Conservation (phyloP, 2,888 invertebrate species). For the Clusia tigrina region DNA sequence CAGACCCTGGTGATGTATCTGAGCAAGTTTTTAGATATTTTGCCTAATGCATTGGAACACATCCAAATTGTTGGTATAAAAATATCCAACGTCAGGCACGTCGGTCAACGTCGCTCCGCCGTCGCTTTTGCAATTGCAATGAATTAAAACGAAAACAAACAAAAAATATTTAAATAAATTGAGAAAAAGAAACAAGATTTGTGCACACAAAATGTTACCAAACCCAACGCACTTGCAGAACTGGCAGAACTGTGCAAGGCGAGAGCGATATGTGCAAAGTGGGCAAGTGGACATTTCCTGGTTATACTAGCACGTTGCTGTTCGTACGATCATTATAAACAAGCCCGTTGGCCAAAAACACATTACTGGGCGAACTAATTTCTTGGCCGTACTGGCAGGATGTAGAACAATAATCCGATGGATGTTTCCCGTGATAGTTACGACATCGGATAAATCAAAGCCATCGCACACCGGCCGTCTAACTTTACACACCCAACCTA, state of each 20-base stretch:
- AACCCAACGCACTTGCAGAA: not conserved
- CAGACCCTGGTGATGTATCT: conserved; percentile 13
- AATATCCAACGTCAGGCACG: conserved; percentile 54
- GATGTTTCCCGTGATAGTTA: too few species aligned
- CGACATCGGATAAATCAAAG: too few species aligned
- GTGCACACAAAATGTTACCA: not conserved
- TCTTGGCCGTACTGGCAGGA: too few species aligned
- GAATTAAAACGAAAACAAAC: not conserved
- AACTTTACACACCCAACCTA: too few species aligned
- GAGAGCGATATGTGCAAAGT: not conserved
- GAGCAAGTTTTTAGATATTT: conserved; percentile 19
- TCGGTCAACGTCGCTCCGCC: conserved; percentile 39
- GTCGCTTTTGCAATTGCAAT: not conserved
- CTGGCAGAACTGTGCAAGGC: not conserved
- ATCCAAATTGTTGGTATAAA: conserved; percentile 62
- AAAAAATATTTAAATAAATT: not conserved
- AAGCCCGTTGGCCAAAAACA: too few species aligned
- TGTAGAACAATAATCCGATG: too few species aligned
- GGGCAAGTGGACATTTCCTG: not conserved
- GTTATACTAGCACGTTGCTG: not conserved
- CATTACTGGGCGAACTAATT: too few species aligned
- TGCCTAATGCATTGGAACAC: conserved; percentile 62
- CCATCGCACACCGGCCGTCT: too few species aligned
- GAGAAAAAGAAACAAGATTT: too few species aligned
- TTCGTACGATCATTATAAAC: too few species aligned